Conservation (phyloP, 2,797 vertebrate genomes). For the Somateria mollissima region DNA sequence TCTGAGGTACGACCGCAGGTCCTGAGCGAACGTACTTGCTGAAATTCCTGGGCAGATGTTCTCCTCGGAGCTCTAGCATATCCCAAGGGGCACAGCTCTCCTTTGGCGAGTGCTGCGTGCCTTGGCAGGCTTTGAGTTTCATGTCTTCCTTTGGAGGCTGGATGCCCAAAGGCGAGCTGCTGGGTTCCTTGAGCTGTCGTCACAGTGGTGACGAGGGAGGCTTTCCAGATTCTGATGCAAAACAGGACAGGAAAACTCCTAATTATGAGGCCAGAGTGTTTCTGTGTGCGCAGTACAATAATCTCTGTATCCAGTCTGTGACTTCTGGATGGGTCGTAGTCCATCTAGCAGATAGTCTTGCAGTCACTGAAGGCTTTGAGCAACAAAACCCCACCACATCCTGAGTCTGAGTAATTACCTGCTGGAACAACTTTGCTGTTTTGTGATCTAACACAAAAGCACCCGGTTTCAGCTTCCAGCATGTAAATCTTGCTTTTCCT, state of each 20-base stretch:
- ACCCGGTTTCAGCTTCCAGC: neutral
- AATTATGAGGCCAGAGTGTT: neutral
- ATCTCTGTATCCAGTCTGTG: neutral
- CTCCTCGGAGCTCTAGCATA: neutral
- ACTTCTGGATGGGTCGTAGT: neutral
- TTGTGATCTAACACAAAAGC: neutral
- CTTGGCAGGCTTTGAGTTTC: neutral
- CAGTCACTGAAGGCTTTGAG: neutral
- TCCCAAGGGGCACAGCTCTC: neutral
- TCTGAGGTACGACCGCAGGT: neutral
- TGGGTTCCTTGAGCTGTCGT: neutral
- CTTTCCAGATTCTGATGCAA: neutral
- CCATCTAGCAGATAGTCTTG: neutral
- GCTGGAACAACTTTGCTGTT: neutral
- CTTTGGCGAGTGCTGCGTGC: rapidly evolving
- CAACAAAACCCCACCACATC: neutral
- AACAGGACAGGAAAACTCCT: neutral
- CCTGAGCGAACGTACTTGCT: neutral
- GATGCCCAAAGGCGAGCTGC: neutral
- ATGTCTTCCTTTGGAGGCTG: neutral
- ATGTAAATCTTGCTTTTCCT: neutral
- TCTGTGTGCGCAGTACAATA: neutral
- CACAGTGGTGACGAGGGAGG: neutral
- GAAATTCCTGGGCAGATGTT: neutral
- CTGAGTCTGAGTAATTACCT: neutral